These are phyloP conservation scores for Ptilodon capucinus DNA, from an alignment of 2,888 invertebrate species.

Conservation along the genomic window DNA sequence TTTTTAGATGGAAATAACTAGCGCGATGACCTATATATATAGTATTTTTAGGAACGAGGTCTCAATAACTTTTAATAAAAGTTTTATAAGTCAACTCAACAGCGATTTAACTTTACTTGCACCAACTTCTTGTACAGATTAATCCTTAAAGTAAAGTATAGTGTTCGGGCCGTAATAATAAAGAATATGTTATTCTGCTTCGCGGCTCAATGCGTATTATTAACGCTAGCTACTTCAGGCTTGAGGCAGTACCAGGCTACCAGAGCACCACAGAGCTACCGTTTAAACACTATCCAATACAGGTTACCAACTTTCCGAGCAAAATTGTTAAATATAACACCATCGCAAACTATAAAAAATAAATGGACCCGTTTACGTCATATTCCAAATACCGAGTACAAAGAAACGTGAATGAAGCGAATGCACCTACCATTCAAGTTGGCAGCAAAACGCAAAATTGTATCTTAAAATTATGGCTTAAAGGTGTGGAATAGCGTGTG, in stretches of 20 bases:
- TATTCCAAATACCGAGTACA: conserved; percentile 65
- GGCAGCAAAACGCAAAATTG: conserved; percentile 22
- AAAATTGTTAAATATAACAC: conserved; percentile 30
- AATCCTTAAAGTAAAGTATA: conserved; percentile 28
- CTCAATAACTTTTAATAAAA: not conserved
- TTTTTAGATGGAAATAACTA: not conserved
- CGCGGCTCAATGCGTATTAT: conserved; percentile 37
- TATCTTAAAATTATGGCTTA: conserved; percentile 12
- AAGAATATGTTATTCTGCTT: conserved; percentile 35
- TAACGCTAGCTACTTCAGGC: conserved; percentile 37
- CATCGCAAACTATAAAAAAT: conserved; percentile 37
- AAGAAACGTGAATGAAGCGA: conserved; percentile 69
- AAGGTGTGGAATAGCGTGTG: conserved; percentile 27
- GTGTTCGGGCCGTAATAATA: conserved; percentile 32
- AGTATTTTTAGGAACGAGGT: not conserved
- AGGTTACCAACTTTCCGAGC: conserved; percentile 30
- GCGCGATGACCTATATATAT: not conserved
- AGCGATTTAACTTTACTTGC: conserved; percentile 25
- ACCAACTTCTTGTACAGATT: conserved; percentile 29
- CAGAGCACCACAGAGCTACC: conserved; percentile 46
- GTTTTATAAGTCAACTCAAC: not conserved
- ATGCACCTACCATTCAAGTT: conserved; percentile 58
- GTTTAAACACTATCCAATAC: conserved; percentile 35
- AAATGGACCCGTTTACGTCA: conserved; percentile 49
- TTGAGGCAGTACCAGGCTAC: conserved; percentile 48